phyloP scores from a whole-genome alignment of 2,888 invertebrate genomes.

The Andrena bucephala region DNA sequence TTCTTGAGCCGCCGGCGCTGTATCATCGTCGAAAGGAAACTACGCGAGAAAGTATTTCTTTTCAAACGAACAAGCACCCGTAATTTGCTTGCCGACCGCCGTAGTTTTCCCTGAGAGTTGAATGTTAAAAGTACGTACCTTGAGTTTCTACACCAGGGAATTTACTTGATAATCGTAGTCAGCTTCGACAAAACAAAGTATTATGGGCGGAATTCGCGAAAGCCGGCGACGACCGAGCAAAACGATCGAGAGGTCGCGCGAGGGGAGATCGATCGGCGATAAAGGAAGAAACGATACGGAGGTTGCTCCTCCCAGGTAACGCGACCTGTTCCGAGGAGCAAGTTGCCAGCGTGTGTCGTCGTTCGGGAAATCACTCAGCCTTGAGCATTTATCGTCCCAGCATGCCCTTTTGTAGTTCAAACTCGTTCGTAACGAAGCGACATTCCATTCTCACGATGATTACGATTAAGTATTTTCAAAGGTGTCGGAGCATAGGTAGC shows the following conservation, averaged over 20 bases:
- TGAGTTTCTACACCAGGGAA: too few species aligned
- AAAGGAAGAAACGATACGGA: conserved; percentile 9
- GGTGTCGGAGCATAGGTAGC: background rate
- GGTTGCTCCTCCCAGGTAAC: conserved; percentile 22
- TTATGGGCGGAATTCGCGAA: background rate
- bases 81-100: background rate
- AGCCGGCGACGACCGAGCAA: conserved; percentile 19
- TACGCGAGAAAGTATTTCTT: conserved; percentile 14
- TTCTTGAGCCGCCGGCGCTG: background rate
- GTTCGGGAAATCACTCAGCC: conserved; percentile 70
- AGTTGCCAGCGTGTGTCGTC: conserved; percentile 34
- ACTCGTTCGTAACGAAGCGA: conserved; percentile 71
- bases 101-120: background rate
- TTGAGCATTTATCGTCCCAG: conserved; percentile 68
- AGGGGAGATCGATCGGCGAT: conserved; percentile 31
- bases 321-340: conserved; percentile 40
- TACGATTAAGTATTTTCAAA: conserved; percentile 63
- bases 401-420: conserved; percentile 72
- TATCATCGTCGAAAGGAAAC: conserved; percentile 20
- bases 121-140: too few species aligned
- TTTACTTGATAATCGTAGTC: too few species aligned
- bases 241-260: conserved; percentile 2
- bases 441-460: conserved; percentile 74
- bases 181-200: background rate
- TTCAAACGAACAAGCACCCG: background rate